Conservation (phyloP, 2,888 invertebrate genomes). For the Papilio elwesi region DNA sequence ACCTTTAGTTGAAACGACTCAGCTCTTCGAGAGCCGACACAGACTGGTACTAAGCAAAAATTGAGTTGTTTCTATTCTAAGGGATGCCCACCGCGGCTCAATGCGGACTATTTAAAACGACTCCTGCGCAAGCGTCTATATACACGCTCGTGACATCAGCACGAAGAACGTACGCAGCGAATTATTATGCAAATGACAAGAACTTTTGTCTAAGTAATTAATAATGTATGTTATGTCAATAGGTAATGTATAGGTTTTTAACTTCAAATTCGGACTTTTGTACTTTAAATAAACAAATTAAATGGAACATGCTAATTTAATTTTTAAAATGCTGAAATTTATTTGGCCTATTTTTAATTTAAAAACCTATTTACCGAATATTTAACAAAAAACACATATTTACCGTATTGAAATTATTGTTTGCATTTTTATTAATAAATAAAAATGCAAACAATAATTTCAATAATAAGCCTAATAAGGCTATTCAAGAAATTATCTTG, state of each 20-base stretch:
- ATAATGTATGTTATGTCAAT: conserved; percentile 10
- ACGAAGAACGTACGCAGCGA: conserved; percentile 41
- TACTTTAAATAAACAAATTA: no score
- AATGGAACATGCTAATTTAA: no score
- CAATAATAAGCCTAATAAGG: no score
- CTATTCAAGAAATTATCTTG: no score
- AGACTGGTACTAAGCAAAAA: conserved; percentile 38
- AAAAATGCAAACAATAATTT: no score
- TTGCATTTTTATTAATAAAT: no score
- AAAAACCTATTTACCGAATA: no score
- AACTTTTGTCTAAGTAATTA: conserved; percentile 40
- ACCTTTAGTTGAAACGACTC: conserved; percentile 47
- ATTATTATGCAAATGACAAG: conserved; percentile 44
- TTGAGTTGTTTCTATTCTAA: conserved; percentile 53
- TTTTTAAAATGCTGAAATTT: no score
- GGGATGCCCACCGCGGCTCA: conserved; percentile 61
- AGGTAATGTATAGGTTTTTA: not conserved
- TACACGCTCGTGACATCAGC: conserved; percentile 70
- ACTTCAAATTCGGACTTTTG: no score
- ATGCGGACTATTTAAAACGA: conserved; percentile 67
- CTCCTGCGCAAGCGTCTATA: conserved; percentile 73
- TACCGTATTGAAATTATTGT: no score
- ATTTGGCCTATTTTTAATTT: no score
- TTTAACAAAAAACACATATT: no score
- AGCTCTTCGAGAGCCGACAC: conserved; percentile 42